These are phyloP conservation scores for Mus musculus DNA, from an alignment of 2,113 vertebrate species.

Conservation along the genomic window DNA sequence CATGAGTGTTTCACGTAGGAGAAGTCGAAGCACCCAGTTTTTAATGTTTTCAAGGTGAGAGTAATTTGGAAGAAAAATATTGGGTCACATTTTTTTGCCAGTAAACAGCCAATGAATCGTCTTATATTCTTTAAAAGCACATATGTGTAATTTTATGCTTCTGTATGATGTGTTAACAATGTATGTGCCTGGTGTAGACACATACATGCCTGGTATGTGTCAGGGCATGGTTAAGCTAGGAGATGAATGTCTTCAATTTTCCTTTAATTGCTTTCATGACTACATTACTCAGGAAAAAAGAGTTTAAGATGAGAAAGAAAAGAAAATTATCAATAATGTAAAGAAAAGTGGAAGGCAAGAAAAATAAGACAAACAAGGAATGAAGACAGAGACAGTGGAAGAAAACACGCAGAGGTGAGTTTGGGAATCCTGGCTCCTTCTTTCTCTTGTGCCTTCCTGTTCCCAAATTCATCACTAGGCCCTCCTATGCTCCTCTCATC, in stretches of 20 bases:
- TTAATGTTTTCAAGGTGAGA: background rate
- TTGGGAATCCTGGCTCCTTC: background rate
- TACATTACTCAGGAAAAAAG: background rate
- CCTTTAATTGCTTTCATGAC: background rate
- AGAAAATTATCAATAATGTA: background rate
- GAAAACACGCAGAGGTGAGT: background rate
- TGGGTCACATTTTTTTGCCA: background rate
- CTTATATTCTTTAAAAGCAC: background rate
- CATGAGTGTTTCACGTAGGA: background rate
- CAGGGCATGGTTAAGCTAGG: background rate
- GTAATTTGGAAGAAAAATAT: background rate
- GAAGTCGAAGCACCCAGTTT: background rate
- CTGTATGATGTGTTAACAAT: background rate
- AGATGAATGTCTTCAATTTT: background rate
- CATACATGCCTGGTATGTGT: too few relatives aligned
- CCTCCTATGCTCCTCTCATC: background rate
- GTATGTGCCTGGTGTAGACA: background rate
- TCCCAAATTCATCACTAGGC: background rate
- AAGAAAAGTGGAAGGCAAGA: background rate
- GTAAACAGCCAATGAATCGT: background rate
- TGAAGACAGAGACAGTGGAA: background rate
- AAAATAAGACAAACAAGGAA: background rate
- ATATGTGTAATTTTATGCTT: background rate
- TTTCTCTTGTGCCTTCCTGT: too few relatives aligned
- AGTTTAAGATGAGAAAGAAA: background rate